These are phyloP conservation scores for Anagyrus pseudococci DNA, from an alignment of 2,888 invertebrate genomes.

Conservation along the genomic window DNA sequence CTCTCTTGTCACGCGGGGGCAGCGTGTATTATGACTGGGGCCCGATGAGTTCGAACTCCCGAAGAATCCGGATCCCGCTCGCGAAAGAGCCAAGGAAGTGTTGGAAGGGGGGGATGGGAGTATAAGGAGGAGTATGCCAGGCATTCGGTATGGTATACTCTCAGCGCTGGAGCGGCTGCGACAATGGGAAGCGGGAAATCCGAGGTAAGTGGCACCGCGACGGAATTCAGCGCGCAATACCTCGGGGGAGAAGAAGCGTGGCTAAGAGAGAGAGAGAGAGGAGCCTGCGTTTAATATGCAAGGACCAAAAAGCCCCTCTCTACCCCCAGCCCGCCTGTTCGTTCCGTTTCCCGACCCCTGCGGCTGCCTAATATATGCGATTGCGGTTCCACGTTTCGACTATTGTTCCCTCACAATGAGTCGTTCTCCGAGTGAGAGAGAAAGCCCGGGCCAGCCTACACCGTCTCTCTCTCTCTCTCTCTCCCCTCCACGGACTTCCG, in stretches of 20 bases:
- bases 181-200: slow-evolving; percentile 51
- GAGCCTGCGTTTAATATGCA: slow-evolving; percentile 52
- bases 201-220: slow-evolving; percentile 48
- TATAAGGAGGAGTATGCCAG: slow-evolving; percentile 10
- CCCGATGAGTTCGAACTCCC: background rate
- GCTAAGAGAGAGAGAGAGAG: slow-evolving; percentile 30
- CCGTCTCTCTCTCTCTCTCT: no score
- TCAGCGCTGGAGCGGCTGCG: slow-evolving; percentile 2
- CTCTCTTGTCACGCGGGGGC: no score
- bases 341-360: slow-evolving; percentile 21
- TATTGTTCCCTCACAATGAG: slow-evolving; percentile 50
- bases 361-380: slow-evolving; percentile 52
- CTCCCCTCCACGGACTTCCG: no score
- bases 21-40: background rate
- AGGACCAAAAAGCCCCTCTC: slow-evolving; percentile 38
- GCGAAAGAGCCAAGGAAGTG: background rate
- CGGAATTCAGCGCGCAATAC: slow-evolving; percentile 44
- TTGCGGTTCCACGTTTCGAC: slow-evolving; percentile 47
- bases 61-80: slow-evolving; percentile 14
- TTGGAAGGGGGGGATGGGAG: background rate
- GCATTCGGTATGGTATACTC: slow-evolving; percentile 15
- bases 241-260: slow-evolving; percentile 29
- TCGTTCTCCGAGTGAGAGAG: slow-evolving; percentile 44
- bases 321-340: slow-evolving; percentile 32
- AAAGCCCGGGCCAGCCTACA: no score